phyloP scores from a whole-genome alignment of 2,888 invertebrate genomes.

The Halictus ligatus region DNA sequence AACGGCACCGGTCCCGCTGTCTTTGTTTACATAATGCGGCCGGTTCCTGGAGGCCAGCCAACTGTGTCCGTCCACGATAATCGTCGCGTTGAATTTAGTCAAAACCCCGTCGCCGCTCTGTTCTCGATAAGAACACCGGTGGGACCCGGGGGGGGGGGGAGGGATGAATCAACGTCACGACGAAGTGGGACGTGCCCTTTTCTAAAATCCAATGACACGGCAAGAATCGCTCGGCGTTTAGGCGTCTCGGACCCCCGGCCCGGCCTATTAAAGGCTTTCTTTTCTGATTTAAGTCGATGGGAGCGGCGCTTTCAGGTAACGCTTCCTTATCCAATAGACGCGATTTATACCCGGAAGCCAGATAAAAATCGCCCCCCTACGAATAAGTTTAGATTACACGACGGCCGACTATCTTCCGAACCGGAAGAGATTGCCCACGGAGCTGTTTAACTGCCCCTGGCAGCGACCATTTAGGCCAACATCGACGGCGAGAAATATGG shows the following conservation, averaged over 20 bases:
- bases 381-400: constrained; percentile 4
- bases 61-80: constrained; percentile 64
- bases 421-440: neutral
- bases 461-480: neutral
- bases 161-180: constrained; percentile 56
- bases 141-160: neutral
- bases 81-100: constrained; percentile 59
- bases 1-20: constrained; percentile 11
- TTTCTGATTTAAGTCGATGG: neutral
- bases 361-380: neutral
- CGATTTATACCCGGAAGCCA: constrained; percentile 7
- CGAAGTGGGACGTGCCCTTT: constrained; percentile 33
- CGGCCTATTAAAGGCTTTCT: constrained; percentile 17
- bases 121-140: constrained; percentile 53
- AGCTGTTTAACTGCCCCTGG: neutral
- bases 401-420: neutral
- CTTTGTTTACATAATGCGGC: constrained; percentile 69
- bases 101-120: constrained; percentile 48
- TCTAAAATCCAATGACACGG: constrained; percentile 32
- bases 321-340: constrained; percentile 18
- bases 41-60: constrained; percentile 62
- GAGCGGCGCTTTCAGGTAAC: neutral
- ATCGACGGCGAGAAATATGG: neutral
- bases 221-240: constrained; percentile 17
- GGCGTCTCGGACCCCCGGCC: constrained; percentile 2